Evolutionary conservation across 2,797 vertebrate species (phyloP), one percentile per base, ranked within the genome.

Genomic region (Platalea minor): DNA sequence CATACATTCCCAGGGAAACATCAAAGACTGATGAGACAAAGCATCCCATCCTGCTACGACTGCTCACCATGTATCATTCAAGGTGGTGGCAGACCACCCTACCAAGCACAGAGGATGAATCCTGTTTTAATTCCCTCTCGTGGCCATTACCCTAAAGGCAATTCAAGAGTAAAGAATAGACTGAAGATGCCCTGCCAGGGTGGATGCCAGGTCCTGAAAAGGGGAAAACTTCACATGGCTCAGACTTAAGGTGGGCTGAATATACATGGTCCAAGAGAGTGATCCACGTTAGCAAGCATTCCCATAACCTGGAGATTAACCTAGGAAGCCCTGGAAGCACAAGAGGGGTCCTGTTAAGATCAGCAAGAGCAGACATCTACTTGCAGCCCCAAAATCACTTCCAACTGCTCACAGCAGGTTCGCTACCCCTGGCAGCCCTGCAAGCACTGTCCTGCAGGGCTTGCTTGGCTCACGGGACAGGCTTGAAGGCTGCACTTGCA

Each of bases 241-340:
- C 33, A 43, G 48, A 33, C 28, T 60, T 74, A 7, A 2, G 20
- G 13, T 28, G 15, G 12, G 29, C 24, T 17, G 29, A 88, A 60
- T 25, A 60, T 25, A 20, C 7, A 17, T 1, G 29, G 25, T 14
- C 10, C 21, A 37, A 0, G 3, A 5, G 18, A 45, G 13, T 2
- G 21, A 93, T 20, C 20, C 24, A 21, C 1, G 0, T 39, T 7
- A 67, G 20, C 17, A 33, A n/a, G 10, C 23, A 33, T 76, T 76
- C 43, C 50, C 60, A 37, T 18, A 59, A 56, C 24, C 45, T 31
- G 43, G 29, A 31, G 51, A 59, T 43, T 39, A 64, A 64, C 23
- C 31, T 39, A 33, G 37, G 43, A 78, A 89, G n/a, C 29, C 45
- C 48, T 67, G 39, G 51, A 79, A 85, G 59, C 28, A 29, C 19